These are phyloP conservation scores for Pipistrellus pygmaeus DNA, from an alignment of 2,797 vertebrate species.

Conservation along the genomic window DNA sequence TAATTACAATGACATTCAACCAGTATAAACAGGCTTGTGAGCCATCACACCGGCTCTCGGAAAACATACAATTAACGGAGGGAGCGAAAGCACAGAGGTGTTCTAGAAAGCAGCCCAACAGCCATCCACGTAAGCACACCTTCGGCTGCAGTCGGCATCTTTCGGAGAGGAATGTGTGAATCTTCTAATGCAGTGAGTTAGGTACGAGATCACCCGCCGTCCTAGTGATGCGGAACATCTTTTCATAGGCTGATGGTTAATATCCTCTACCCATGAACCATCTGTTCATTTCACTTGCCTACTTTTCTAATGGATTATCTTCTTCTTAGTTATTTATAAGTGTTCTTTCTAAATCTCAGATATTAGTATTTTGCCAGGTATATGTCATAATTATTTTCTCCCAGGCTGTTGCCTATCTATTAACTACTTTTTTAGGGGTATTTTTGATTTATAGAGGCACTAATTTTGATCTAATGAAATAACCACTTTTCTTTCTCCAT, in stretches of 20 bases:
- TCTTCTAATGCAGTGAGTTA: neutral
- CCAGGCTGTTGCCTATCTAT: neutral
- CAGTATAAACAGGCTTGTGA: constrained; percentile 38
- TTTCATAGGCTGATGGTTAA: neutral
- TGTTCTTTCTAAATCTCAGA: neutral
- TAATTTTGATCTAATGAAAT: constrained; percentile 9
- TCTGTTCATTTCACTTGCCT: constrained; percentile 10
- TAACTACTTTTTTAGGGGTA: neutral
- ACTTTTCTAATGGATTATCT: neutral
- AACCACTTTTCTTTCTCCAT: neutral
- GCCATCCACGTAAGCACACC: neutral
- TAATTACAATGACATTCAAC: constrained; percentile 59
- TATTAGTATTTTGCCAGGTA: neutral
- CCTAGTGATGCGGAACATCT: neutral
- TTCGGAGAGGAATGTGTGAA: neutral
- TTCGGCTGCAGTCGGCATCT: neutral
- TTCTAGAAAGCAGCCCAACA: neutral
- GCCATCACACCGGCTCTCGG: neutral
- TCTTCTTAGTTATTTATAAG: constrained; percentile 33
- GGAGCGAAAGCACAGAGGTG: neutral
- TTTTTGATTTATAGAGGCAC: neutral
- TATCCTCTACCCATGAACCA: neutral
- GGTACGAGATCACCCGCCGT: accelerated
- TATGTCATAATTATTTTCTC: constrained; percentile 17
- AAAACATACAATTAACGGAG: constrained; percentile 8